A percentile compares a stretch with the other conserved stretches of the same genome.
These are phyloP conservation scores for Eupeodes latifasciatus DNA, from an alignment of 2,888 invertebrate genomes.

Conservation along the genomic window DNA sequence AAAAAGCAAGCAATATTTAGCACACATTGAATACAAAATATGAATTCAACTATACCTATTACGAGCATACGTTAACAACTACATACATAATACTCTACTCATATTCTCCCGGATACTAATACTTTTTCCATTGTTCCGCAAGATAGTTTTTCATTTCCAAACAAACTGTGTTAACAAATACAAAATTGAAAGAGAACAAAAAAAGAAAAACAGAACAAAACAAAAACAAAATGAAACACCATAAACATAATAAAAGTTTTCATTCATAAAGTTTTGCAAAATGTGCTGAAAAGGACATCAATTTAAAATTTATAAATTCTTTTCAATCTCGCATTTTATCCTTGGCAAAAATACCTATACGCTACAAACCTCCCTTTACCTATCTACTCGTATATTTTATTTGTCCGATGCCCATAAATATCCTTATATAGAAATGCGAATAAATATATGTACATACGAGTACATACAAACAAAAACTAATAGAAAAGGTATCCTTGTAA, in stretches of 20 bases:
- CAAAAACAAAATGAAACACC: not conserved
- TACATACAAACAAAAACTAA: conserved; percentile 10
- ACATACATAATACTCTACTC: not conserved
- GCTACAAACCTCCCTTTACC: not conserved
- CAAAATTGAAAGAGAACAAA: conserved; percentile 1
- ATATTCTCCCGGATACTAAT: not conserved
- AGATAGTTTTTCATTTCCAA: conserved; percentile 13
- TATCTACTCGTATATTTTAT: not conserved
- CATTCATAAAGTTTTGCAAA: conserved; percentile 60
- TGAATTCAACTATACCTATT: not conserved
- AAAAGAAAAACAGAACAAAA: not conserved
- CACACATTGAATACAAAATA: not conserved
- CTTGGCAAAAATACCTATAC: not conserved
- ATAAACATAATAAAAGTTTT: conserved; percentile 33
- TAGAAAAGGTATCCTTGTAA: conserved; percentile 43
- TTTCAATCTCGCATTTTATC: conserved; percentile 8
- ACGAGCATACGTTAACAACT: not conserved
- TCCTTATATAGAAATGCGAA: conserved; percentile 3
- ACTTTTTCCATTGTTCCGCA: conserved; percentile 5
- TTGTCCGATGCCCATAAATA: conserved; percentile 30
- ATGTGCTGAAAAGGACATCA: conserved; percentile 49
- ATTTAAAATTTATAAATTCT: conserved; percentile 48
- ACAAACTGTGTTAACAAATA: conserved; percentile 13
- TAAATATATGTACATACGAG: no score
- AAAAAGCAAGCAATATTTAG: no score